A percentile compares a stretch with the other conserved stretches of the same genome.
phyloP scores from a whole-genome alignment of 2,797 vertebrate genomes.

The Galagoides demidoff region DNA sequence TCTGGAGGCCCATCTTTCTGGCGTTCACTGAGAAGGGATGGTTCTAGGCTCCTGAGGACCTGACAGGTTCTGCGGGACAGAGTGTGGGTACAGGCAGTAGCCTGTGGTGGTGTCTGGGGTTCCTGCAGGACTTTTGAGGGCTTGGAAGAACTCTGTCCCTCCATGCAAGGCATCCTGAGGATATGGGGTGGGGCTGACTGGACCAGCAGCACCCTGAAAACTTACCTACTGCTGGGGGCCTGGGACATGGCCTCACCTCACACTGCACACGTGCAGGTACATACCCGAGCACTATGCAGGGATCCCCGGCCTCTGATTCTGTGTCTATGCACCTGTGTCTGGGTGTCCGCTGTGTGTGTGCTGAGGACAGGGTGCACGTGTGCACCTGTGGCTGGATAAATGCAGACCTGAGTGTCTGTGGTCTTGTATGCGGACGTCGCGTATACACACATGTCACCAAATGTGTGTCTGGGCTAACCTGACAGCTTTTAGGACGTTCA shows the following conservation, averaged over 20 bases:
- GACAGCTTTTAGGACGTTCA: background rate
- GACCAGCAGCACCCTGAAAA: background rate
- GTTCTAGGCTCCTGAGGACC: background rate
- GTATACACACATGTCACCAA: rapidly evolving
- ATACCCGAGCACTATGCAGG: background rate
- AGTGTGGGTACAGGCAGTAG: rapidly evolving
- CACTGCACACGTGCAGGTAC: too few species aligned
- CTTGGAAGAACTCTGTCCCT: background rate
- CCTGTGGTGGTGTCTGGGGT: background rate
- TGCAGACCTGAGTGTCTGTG: background rate
- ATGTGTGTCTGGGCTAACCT: background rate
- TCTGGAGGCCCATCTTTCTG: background rate
- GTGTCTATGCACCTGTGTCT: too few species aligned
- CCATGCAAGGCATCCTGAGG: background rate
- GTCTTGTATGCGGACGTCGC: background rate
- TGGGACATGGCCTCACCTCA: background rate
- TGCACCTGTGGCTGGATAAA: background rate
- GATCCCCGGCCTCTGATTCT: background rate
- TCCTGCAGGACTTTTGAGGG: background rate
- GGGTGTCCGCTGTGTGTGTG: background rate
- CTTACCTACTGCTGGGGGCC: background rate
- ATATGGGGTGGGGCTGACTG: too few species aligned
- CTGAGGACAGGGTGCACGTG: rapidly evolving
- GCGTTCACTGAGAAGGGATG: background rate
- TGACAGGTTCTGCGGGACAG: background rate